Evolutionary conservation across 1,140 invertebrate species (phyloP).

Genomic region (Drosophila arizonae): DNA sequence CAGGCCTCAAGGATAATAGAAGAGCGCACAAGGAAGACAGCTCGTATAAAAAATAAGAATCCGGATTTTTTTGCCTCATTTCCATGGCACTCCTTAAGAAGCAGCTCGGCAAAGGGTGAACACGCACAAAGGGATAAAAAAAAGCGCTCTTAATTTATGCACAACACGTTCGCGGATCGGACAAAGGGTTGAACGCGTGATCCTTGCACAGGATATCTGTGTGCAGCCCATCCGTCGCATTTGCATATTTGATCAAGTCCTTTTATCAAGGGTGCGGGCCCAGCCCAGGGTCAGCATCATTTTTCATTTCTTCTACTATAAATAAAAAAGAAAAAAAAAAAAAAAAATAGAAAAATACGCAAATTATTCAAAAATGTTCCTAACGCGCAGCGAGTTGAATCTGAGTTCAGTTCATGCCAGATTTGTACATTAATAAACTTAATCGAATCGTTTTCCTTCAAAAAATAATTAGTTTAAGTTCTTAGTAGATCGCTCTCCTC

Average conservation of each 20-base stretch:
- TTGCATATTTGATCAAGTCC: constrained; percentile 74
- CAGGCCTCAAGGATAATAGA: constrained; percentile 68
- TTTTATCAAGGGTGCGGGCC: constrained; percentile 51
- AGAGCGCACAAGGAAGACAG: constrained; percentile 46
- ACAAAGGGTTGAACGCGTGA: constrained; percentile 66
- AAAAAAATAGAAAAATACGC: constrained; percentile 59
- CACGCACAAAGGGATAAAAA: constrained; percentile 53
- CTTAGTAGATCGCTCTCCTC: neutral
- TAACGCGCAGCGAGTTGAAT: constrained; percentile 11
- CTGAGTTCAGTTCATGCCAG: neutral
- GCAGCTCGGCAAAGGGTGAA: constrained; percentile 55
- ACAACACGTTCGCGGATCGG: constrained; percentile 77
- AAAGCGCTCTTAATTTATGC: constrained; percentile 69
- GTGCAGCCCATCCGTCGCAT: constrained; percentile 32
- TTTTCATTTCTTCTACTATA: constrained; percentile 61
- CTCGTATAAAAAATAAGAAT: constrained; percentile 56
- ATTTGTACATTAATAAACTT: constrained; percentile 17
- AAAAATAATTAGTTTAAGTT: neutral
- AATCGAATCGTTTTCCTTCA: constrained; percentile 27
- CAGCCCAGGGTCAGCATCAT: constrained; percentile 71
- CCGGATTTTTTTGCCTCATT: constrained; percentile 81
- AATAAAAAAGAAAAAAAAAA: too few relatives aligned
- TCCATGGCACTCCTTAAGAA: constrained; percentile 61
- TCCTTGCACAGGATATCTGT: constrained; percentile 61
- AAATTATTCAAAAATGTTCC: constrained; percentile 46